A percentile compares a stretch with the other conserved stretches of the same genome.
Evolutionary conservation across 1,140 invertebrate genomes (phyloP).

Genomic region (Platorchestia sp.): DNA sequence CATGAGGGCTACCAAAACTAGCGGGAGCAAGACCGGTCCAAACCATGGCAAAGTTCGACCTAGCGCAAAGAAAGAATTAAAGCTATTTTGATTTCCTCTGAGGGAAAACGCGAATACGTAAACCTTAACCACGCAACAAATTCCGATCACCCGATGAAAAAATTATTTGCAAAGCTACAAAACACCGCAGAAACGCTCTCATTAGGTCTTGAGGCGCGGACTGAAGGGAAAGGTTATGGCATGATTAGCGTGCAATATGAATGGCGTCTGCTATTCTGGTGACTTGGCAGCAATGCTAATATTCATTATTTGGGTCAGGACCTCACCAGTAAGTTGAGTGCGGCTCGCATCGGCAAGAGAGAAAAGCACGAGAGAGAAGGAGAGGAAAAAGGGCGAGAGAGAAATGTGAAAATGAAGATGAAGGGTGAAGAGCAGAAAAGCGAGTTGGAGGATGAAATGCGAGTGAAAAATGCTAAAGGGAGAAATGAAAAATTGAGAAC

Average conservation of each 20-base stretch:
- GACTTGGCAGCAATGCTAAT: conserved; percentile 24
- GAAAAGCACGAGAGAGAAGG: background rate
- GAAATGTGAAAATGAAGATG: background rate
- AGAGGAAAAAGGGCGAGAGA: background rate
- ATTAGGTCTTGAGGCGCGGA: background rate
- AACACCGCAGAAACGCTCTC: background rate
- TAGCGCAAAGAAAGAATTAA: too few species aligned
- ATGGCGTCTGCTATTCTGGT: conserved; percentile 20
- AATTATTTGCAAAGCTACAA: too few species aligned
- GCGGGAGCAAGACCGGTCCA: too few species aligned
- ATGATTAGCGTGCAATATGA: conserved; percentile 43
- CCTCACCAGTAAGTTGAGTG: background rate
- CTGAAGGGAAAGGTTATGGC: background rate
- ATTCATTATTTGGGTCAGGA: conserved; percentile 17
- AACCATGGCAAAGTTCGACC: too few species aligned
- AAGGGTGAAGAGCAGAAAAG: background rate
- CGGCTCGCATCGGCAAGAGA: too few species aligned
- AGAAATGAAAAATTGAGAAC: background rate
- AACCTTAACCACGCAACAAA: too few species aligned
- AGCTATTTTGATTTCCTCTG: too few species aligned
- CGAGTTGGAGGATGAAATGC: background rate
- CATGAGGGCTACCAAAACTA: too few species aligned
- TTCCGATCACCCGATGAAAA: too few species aligned
- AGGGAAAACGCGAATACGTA: too few species aligned
- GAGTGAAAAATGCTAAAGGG: background rate